These are phyloP conservation scores for Tetheella fluctuosa DNA, from an alignment of 2,888 invertebrate species.

Conservation along the genomic window DNA sequence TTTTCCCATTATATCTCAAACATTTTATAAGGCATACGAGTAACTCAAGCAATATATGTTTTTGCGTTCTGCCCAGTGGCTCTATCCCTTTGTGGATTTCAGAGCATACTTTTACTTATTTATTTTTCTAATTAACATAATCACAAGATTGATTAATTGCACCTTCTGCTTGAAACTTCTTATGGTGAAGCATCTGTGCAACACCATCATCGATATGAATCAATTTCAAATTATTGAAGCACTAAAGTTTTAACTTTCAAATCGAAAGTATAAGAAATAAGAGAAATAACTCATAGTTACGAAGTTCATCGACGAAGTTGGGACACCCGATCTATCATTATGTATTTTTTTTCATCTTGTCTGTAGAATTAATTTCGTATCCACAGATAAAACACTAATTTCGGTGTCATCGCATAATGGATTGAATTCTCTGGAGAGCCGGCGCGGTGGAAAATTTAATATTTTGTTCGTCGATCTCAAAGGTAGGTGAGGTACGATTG, in stretches of 20 bases:
- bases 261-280: background rate
- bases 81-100: background rate
- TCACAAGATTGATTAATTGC: too few relatives aligned
- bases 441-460: slow-evolving; percentile 69
- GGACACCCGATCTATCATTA: slow-evolving; percentile 32
- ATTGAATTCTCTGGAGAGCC: slow-evolving; percentile 58
- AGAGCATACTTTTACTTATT: background rate
- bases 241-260: background rate
- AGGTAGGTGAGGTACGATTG: slow-evolving; percentile 61
- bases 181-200: background rate
- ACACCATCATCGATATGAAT: background rate
- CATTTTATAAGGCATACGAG: too few relatives aligned
- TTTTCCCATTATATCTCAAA: background rate
- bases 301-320: slow-evolving; percentile 24
- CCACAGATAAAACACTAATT: slow-evolving; percentile 66
- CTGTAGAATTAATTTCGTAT: slow-evolving; percentile 48
- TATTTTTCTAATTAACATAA: too few relatives aligned
- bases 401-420: slow-evolving; percentile 68
- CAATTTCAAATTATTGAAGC: background rate
- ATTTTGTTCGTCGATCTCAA: slow-evolving; percentile 64
- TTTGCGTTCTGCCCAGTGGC: too few relatives aligned
- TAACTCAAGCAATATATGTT: too few relatives aligned
- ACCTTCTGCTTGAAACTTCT: background rate
- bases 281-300: background rate
- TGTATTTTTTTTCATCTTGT: slow-evolving; percentile 12